These are phyloP conservation scores for Serilophus lunatus DNA, from an alignment of 2,113 vertebrate genomes.

Conservation along the genomic window DNA sequence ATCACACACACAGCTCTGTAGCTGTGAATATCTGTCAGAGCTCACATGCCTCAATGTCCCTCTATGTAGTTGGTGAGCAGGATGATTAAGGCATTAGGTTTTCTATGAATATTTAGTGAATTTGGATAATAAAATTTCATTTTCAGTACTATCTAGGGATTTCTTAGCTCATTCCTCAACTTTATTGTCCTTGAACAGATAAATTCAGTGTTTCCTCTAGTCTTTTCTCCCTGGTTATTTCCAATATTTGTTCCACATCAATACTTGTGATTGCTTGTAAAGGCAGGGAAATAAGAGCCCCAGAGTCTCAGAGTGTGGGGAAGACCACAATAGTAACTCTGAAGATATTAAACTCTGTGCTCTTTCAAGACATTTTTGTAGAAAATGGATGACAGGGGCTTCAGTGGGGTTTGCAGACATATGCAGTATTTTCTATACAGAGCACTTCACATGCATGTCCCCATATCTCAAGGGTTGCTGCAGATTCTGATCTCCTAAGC, in stretches of 20 bases:
- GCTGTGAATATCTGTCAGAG: not conserved
- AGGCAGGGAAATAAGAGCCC: not conserved
- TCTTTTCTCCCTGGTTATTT: not conserved
- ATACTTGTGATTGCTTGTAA: not conserved
- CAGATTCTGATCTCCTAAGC: not conserved
- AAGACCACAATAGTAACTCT: not conserved
- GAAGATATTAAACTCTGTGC: not conserved
- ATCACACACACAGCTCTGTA: not conserved
- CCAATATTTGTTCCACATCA: not conserved
- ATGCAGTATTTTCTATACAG: not conserved
- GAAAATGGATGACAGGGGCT: not conserved
- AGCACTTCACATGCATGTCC: fast-evolving
- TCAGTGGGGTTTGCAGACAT: not conserved
- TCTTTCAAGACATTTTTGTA: not conserved
- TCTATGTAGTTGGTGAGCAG: not conserved
- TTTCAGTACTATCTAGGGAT: not conserved
- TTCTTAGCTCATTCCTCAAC: not conserved
- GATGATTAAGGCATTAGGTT: not conserved
- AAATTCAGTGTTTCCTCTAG: not conserved
- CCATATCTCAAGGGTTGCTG: not conserved
- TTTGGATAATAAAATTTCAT: not conserved
- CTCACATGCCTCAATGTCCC: not conserved
- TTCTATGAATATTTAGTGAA: not conserved
- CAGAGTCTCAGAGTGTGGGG: not conserved
- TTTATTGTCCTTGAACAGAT: not conserved